Conservation (phyloP, 2,888 invertebrate genomes). For the Lagria hirta region DNA sequence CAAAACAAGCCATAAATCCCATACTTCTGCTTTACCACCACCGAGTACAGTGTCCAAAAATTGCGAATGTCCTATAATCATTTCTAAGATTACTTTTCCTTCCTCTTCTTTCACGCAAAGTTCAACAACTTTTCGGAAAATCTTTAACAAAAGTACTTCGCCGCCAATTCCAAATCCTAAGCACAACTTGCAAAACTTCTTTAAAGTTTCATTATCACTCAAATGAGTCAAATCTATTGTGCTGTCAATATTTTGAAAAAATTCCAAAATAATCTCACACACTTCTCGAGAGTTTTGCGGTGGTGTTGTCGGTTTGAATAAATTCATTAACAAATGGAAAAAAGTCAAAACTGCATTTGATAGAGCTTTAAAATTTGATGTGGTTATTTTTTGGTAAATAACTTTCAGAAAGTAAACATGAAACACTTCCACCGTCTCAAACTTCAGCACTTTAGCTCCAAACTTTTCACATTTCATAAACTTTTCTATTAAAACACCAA, state of each 20-base stretch:
- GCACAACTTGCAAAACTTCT: slow-evolving; percentile 63
- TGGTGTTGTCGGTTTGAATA: slow-evolving; percentile 51
- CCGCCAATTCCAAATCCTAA: slow-evolving; percentile 64
- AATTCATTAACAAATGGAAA: slow-evolving; percentile 57
- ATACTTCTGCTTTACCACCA: slow-evolving; percentile 52
- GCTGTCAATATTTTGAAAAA: slow-evolving; percentile 25
- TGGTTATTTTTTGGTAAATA: slow-evolving; percentile 57
- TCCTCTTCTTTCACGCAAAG: slow-evolving; percentile 59
- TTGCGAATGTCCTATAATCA: slow-evolving; percentile 76
- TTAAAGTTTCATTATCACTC: slow-evolving; percentile 57
- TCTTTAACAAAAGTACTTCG: slow-evolving; percentile 43
- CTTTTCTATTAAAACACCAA: slow-evolving; percentile 61
- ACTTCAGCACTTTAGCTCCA: slow-evolving; percentile 64
- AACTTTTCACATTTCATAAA: slow-evolving; percentile 64
- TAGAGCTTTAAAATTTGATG: slow-evolving; percentile 51
- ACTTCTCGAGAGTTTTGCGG: slow-evolving; percentile 28
- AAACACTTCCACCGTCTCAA: slow-evolving; percentile 62
- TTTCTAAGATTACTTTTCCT: slow-evolving; percentile 64
- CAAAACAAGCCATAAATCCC: slow-evolving; percentile 63
- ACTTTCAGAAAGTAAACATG: slow-evolving; percentile 60
- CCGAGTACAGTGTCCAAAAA: slow-evolving; percentile 71
- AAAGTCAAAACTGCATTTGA: slow-evolving; percentile 60
- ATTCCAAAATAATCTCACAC: slow-evolving; percentile 31
- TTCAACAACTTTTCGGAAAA: slow-evolving; percentile 60
- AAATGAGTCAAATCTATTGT: slow-evolving; percentile 30